These are phyloP conservation scores for Eudyptes chrysolophus DNA, from an alignment of 2,113 vertebrate genomes.

Conservation along the genomic window DNA sequence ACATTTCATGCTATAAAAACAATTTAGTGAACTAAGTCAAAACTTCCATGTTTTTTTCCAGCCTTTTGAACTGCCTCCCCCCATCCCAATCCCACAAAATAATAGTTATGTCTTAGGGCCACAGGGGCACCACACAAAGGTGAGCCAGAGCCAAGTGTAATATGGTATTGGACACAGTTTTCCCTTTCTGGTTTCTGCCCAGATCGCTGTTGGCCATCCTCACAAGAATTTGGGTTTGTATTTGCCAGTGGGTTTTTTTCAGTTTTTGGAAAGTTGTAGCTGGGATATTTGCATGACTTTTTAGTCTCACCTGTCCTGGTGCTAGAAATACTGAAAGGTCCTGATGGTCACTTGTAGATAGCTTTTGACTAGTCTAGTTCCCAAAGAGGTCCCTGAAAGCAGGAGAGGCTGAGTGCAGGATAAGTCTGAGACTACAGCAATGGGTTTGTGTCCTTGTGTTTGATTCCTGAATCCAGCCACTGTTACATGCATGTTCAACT, in stretches of 20 bases:
- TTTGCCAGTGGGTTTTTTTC: neutral
- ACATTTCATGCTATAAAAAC: neutral
- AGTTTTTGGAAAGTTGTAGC: neutral
- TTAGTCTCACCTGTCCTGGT: neutral
- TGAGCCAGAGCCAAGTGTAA: neutral
- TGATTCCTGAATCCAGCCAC: neutral
- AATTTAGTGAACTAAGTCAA: neutral
- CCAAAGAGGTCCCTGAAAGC: neutral
- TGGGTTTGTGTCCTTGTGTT: neutral
- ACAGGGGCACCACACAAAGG: neutral
- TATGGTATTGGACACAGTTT: neutral
- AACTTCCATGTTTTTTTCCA: neutral
- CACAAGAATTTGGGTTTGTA: neutral
- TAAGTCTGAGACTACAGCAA: neutral
- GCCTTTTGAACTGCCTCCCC: neutral
- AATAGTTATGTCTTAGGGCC: neutral
- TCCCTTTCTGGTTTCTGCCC: neutral
- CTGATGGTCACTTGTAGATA: neutral
- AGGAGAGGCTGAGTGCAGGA: rapidly evolving
- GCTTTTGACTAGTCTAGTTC: neutral
- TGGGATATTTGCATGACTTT: neutral
- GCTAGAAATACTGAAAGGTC: neutral
- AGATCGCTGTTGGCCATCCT: neutral
- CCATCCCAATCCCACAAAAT: neutral
- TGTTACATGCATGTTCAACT: neutral